Conservation (phyloP, 2,797 vertebrate genomes). For the Ctenopoma multispine region DNA sequence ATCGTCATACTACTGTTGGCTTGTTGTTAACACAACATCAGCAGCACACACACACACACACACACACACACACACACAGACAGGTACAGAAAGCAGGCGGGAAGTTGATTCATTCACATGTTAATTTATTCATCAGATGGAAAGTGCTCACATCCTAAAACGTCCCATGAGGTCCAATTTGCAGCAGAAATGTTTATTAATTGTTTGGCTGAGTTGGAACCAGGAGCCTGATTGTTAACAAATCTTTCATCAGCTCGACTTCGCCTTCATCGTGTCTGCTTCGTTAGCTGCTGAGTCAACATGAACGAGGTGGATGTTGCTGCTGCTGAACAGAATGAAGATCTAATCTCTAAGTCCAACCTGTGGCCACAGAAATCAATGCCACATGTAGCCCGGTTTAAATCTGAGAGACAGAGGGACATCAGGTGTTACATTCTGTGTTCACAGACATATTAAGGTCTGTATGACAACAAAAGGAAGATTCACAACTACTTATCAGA, state of each 20-base stretch:
- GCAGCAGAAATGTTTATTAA: constrained; percentile 61
- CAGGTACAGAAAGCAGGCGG: constrained; percentile 1
- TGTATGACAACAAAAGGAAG: no score
- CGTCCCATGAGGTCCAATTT: constrained; percentile 64
- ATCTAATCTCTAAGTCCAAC: background rate
- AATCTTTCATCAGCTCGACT: constrained; percentile 24
- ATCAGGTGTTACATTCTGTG: background rate
- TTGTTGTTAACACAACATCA: constrained; percentile 30
- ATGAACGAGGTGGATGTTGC: background rate
- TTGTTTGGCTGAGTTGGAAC: constrained; percentile 50
- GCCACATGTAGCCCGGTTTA: background rate
- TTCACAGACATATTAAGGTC: no score
- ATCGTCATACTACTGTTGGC: constrained; percentile 37
- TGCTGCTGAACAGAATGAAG: background rate
- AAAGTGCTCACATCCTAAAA: constrained; percentile 56
- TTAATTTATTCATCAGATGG: constrained; percentile 64
- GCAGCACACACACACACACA: constrained; percentile 3
- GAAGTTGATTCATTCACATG: constrained; percentile 46
- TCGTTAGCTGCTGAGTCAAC: background rate
- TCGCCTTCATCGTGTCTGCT: background rate
- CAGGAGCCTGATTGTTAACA: constrained; percentile 33
- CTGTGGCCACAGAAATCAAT: background rate
- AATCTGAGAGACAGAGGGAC: background rate
- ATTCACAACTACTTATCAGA: no score
- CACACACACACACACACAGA: background rate